Conservation (phyloP, 2,888 invertebrate genomes). For the Cantharis rufa region DNA sequence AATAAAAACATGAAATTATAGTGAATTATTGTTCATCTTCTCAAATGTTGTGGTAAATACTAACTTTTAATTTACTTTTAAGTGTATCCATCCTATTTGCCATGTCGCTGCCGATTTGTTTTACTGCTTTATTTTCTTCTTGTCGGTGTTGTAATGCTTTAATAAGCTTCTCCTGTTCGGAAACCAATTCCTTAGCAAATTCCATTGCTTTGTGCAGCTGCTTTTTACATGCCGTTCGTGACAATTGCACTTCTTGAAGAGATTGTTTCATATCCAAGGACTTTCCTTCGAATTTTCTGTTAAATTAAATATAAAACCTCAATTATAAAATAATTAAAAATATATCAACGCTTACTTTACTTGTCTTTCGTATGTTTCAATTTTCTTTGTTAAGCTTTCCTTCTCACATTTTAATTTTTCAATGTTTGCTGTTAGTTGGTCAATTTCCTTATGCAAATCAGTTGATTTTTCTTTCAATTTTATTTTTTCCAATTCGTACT, state of each 20-base stretch:
- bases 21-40: not conserved
- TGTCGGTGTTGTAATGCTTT: constrained; percentile 52
- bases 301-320: not conserved
- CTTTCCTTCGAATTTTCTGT: constrained; percentile 56
- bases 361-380: constrained; percentile 61
- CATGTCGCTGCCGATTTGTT: constrained; percentile 57
- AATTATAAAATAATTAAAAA: not conserved
- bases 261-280: constrained; percentile 56
- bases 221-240: constrained; percentile 58
- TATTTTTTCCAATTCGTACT: constrained; percentile 72
- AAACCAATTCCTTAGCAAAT: constrained; percentile 60
- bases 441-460: constrained; percentile 56
- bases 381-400: constrained; percentile 58
- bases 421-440: constrained; percentile 59
- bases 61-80: constrained; percentile 58
- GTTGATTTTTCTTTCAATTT: constrained; percentile 61
- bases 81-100: constrained; percentile 57
- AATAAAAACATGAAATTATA: not conserved
- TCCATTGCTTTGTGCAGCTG: constrained; percentile 60
- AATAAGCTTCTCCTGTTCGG: constrained; percentile 59
- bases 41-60: constrained; percentile 7
- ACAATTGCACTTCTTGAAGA: constrained; percentile 56
- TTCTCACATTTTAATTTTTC: constrained; percentile 54
- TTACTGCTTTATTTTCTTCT: constrained; percentile 52
- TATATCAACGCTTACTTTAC: constrained; percentile 45